Base-by-base conservation (phyloP, 2,888 invertebrate species). In the Nephrotoma flavescens region DNA sequence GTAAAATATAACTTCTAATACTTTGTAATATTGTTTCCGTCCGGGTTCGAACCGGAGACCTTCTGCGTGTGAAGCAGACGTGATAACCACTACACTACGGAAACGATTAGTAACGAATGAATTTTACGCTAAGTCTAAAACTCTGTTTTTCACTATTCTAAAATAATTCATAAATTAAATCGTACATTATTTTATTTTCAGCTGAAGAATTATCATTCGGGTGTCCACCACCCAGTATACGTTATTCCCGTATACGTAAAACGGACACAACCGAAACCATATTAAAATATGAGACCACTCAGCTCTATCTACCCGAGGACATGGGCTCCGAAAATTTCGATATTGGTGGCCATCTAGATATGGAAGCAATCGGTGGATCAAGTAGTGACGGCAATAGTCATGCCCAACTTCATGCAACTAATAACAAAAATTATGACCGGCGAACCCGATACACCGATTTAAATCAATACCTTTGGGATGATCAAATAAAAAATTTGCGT, bases 161-260 rank as follows among this genome's bases (percentile, higher is more conserved):
- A 31, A 31, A 31, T 31, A 31, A 31, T 31, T 31, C 31, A 31
- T 31, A 31, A 31, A 31, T 31, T 31, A 31, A 31, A 31, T 31
- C 3, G n/a, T 47, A 12, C 47, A 47, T 47, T 12, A n/a, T 47
- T 47, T n/a, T 1, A 47, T n/a, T 84, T 84, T 11, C 42, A 84
- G 84, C 41, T 15, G 84, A 84, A 92, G 91, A 92, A 89, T 91
- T 91, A 86, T 90, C 91, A 86, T 91, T 91, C 12, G 92, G 92
- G 85, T 92, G 92, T 87, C 90, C 90, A 86, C 90, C 92, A 6
- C 92, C 92, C 86, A 91, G 91, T 88, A 90, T 92, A 86, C 91
- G 91, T 86, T 91, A 91, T 88, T 90, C 91, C 84, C 90, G 90
- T 87, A 91, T 91, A 86, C 88, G 88, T 41, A 87, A 87, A 11